Percentiles rank a stretch among this genome's conserved stretches.
Evolutionary conservation across 2,888 invertebrate species (phyloP).

Genomic region (Melipona beecheii): DNA sequence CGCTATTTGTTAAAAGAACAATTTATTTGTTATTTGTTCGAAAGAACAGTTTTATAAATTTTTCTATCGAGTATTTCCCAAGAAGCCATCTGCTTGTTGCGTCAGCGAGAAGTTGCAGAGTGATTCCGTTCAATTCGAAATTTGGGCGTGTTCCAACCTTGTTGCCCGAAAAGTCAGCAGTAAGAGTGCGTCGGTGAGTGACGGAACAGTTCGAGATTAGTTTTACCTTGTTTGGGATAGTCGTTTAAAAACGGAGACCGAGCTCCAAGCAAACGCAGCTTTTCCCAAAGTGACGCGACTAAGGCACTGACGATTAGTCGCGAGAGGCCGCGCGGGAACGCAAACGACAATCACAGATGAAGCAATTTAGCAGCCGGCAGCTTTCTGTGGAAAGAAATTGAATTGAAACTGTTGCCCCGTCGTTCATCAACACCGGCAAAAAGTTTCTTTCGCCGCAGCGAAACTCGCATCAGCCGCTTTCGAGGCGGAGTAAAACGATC

Average conservation of each 20-base stretch:
- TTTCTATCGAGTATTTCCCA: too few relatives aligned
- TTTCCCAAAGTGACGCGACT: not conserved
- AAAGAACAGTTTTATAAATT: too few relatives aligned
- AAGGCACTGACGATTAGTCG: not conserved
- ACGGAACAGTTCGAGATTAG: too few relatives aligned
- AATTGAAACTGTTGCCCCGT: not conserved
- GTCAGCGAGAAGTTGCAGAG: not conserved
- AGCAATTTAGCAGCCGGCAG: not conserved
- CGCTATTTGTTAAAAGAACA: too few relatives aligned
- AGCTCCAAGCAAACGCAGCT: not conserved
- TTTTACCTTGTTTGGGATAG: too few relatives aligned
- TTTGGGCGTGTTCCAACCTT: not conserved
- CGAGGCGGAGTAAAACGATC: too few relatives aligned
- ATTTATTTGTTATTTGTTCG: too few relatives aligned
- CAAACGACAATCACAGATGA: not conserved
- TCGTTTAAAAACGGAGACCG: too few relatives aligned
- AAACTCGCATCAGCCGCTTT: not conserved
- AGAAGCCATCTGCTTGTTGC: too few relatives aligned
- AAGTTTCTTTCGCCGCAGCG: not conserved
- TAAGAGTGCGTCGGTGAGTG: too few relatives aligned
- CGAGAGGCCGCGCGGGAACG: not conserved
- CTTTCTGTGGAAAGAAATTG: not conserved
- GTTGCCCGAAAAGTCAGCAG: not conserved
- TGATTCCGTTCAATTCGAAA: not conserved
- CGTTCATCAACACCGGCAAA: not conserved